Percentiles rank a stretch among this genome's conserved stretches.
phyloP scores from a whole-genome alignment of 1,140 invertebrate species.

The Eumaeus atala region DNA sequence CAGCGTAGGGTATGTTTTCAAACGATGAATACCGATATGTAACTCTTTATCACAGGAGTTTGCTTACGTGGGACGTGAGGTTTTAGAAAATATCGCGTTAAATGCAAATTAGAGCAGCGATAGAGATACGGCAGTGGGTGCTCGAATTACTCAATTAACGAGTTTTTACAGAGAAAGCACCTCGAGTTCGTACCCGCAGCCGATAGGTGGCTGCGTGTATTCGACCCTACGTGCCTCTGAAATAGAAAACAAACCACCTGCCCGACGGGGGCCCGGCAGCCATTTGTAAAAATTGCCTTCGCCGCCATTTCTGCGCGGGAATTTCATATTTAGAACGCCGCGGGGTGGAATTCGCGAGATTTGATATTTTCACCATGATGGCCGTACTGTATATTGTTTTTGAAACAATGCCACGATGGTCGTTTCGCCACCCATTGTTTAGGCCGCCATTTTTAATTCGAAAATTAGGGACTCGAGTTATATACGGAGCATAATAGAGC shows the following conservation, averaged over 20 bases:
- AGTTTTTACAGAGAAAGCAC: no score
- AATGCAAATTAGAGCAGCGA: conserved; percentile 59
- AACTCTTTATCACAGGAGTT: conserved; percentile 26
- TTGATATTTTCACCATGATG: conserved; percentile 66
- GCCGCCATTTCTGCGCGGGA: conserved; percentile 65
- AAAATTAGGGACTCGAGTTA: conserved; percentile 51
- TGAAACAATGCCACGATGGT: conserved; percentile 63
- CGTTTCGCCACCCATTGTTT: conserved; percentile 54
- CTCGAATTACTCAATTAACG: conserved; percentile 40
- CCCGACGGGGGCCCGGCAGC: conserved; percentile 52
- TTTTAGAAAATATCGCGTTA: conserved; percentile 59
- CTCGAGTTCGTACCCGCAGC: neutral
- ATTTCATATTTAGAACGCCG: conserved; percentile 68
- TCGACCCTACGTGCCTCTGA: conserved; percentile 34
- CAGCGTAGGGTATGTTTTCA: conserved; percentile 28
- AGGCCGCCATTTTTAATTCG: conserved; percentile 67
- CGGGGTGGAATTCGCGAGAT: conserved; percentile 59
- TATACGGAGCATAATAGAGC: conserved; percentile 20
- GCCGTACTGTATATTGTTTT: conserved; percentile 62
- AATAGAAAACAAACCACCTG: conserved; percentile 45
- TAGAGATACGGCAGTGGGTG: conserved; percentile 39
- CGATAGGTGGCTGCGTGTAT: conserved; percentile 14
- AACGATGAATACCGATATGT: neutral
- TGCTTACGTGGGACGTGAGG: conserved; percentile 54
- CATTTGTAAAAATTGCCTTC: conserved; percentile 70